Evolutionary conservation across 2,113 vertebrate species (phyloP).

Genomic region (Ptyas mucosa): DNA sequence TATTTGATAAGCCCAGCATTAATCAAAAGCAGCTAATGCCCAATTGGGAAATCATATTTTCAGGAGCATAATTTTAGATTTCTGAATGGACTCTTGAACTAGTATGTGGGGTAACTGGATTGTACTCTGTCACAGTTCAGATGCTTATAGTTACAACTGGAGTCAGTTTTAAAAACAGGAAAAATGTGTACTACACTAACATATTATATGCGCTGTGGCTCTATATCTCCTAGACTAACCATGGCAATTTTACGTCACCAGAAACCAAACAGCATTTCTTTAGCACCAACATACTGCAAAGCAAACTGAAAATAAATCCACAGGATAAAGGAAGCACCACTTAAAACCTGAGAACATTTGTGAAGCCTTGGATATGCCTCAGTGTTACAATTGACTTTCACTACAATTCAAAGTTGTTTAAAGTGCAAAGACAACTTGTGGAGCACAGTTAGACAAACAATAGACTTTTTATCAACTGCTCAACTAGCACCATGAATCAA

Average conservation of each 20-base stretch:
- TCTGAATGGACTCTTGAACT: background rate
- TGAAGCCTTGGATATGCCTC: slow-evolving; percentile 17
- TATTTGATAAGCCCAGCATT: background rate
- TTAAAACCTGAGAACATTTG: slow-evolving; percentile 26
- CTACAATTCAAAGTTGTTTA: slow-evolving; percentile 42
- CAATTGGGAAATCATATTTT: background rate
- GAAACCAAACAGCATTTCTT: slow-evolving; percentile 27
- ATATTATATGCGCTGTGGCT: background rate
- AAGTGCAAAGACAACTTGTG: slow-evolving; percentile 43
- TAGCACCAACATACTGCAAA: slow-evolving; percentile 37
- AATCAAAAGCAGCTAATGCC: background rate
- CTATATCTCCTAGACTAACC: slow-evolving; percentile 21
- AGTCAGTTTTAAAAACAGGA: background rate
- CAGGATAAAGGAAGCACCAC: slow-evolving; percentile 19
- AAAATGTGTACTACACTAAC: background rate
- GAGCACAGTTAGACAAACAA: background rate
- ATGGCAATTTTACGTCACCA: slow-evolving; percentile 14
- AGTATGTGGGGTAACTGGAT: background rate
- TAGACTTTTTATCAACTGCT: slow-evolving; percentile 15
- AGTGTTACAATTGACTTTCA: background rate
- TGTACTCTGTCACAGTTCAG: background rate
- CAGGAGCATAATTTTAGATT: background rate
- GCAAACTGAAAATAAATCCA: background rate
- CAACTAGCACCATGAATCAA: slow-evolving; percentile 48
- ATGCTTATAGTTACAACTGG: background rate